phyloP scores from a whole-genome alignment of 2,797 vertebrate species.

The Anguilla megastoma region DNA sequence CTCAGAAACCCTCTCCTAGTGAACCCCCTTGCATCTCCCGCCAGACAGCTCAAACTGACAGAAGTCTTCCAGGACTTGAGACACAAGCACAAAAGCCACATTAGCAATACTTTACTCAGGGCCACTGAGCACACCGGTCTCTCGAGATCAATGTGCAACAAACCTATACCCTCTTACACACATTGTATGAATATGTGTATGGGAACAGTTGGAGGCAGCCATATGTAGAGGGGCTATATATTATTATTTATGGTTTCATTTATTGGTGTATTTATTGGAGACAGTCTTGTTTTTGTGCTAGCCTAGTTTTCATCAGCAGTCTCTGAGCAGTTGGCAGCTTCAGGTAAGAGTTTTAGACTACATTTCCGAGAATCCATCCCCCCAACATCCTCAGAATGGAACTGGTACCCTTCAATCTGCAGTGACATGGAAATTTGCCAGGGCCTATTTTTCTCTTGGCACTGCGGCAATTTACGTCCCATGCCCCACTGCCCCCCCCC shows the following conservation, averaged over 20 bases:
- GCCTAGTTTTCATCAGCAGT: conserved; percentile 2
- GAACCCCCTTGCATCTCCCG: conserved; percentile 5
- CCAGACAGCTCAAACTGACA: background rate
- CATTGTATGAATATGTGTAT: background rate
- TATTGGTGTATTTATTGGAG: conserved; percentile 3
- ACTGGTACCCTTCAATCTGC: background rate
- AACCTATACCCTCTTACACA: conserved; percentile 40
- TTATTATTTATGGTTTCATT: background rate
- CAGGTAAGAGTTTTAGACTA: conserved; percentile 11
- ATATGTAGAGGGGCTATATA: conserved; percentile 19
- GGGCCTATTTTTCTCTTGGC: background rate
- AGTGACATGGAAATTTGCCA: conserved; percentile 1
- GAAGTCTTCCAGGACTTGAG: conserved; percentile 15
- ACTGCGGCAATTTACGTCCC: background rate
- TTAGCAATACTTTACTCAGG: conserved; percentile 67
- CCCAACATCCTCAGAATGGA: background rate
- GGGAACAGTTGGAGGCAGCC: conserved; percentile 35
- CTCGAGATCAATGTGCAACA: background rate
- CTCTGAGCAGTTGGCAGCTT: conserved; percentile 4
- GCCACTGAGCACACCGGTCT: conserved; percentile 56
- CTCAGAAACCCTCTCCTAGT: background rate
- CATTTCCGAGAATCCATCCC: conserved; percentile 3
- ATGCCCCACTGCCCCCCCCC: background rate
- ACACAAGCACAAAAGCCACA: conserved; percentile 66
- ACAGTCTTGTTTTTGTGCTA: background rate